phyloP scores from a whole-genome alignment of 2,113 vertebrate genomes.

The Orcinus orca region DNA sequence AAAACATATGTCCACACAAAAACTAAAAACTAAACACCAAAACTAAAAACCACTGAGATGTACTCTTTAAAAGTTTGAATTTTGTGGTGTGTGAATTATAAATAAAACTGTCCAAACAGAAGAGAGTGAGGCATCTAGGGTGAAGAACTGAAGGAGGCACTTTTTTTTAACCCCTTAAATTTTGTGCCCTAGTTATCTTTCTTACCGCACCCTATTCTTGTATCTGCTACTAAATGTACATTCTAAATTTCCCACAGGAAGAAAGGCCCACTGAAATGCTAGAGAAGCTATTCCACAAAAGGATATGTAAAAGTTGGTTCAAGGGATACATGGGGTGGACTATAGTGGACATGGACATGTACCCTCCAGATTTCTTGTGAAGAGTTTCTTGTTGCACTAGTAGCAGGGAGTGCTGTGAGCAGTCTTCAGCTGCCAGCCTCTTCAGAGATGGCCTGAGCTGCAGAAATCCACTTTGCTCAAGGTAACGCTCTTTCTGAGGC shows the following conservation, averaged over 20 bases:
- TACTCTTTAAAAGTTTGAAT: not conserved
- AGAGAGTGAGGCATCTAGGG: not conserved
- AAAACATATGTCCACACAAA: not conserved
- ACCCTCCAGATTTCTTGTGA: not conserved
- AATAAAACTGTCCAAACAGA: not conserved
- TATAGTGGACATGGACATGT: no score
- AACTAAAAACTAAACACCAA: not conserved
- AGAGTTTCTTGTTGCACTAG: no score
- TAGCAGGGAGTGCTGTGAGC: not conserved
- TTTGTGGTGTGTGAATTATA: not conserved
- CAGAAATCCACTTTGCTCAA: not conserved
- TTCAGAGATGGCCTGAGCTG: not conserved
- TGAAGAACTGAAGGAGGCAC: not conserved
- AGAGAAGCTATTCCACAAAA: not conserved
- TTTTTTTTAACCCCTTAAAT: not conserved
- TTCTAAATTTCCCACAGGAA: not conserved
- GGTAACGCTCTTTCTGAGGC: not conserved
- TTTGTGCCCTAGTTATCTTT: not conserved
- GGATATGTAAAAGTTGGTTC: not conserved
- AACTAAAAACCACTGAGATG: not conserved
- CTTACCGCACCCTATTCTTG: not conserved
- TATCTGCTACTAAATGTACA: not conserved
- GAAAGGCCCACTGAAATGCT: not conserved
- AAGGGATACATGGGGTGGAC: not conserved
- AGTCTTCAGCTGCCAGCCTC: not conserved